Base-by-base conservation (phyloP, 2,797 vertebrate species). In the Coranthus polyacanthus region DNA sequence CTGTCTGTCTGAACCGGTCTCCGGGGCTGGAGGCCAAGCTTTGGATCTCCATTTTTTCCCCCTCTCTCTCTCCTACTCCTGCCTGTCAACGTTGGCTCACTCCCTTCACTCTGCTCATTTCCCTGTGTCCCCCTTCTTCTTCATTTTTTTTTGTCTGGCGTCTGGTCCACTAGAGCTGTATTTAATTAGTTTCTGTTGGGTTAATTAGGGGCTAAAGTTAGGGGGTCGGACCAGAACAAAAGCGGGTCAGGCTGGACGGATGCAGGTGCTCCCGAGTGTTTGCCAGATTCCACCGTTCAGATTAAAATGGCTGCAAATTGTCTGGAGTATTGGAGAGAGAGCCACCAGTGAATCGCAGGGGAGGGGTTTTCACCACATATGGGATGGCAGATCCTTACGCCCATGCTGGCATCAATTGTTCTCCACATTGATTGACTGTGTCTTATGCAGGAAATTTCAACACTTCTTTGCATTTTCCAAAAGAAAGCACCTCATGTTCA, bases 131-230 rank as follows among this genome's bases (percentile, higher is more conserved):
- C 72, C 62, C 70, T 68, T 8, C 46, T 71, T 24, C 66, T 20
- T 64, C 32, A 47, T 32, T 61, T 65, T 53, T 54, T 63, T 46
- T 68, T 76, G 81, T 78, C 52, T 87, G 86, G 83, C 80, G 67
- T 87, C 88, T 90, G 91, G 88, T 85, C 87, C 79, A 77, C 82
- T 75, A 90, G 88, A 91, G 89, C 88, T 87, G 89, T 75, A 87
- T 92, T 94, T 94, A 94, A 94, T 93, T 93, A 92, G 90, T 93
- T 93, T 94, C 91, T 92, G 87, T 92, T 89, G 90, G 92, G 88
- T 93, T 93, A 93, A 94, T 94, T 93, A 93, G 88, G 86, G 90
- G 75, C 86, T 89, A 88, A 92, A 94, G 91, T 91, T 92, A 89
- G 87, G 89, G 89, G 92, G 87, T 89, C 78, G 73, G 73, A 85